A percentile compares a stretch with the other conserved stretches of the same genome.
phyloP scores from a whole-genome alignment of 1,140 invertebrate species.

The Lordiphosa clarofinis region DNA sequence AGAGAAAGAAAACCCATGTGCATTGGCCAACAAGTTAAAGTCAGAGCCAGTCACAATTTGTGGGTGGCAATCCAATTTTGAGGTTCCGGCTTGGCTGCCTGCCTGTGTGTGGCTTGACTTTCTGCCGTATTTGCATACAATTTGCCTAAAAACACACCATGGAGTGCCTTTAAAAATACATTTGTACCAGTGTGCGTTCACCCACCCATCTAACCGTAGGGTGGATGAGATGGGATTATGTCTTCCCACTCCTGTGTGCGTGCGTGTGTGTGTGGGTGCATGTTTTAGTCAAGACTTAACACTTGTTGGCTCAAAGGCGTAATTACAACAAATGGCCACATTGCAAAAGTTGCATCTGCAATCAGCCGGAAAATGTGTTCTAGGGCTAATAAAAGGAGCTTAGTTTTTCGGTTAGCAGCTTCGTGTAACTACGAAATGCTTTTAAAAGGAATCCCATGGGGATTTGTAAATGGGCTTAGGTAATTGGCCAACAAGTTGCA shows the following conservation, averaged over 20 bases:
- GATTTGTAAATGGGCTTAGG: constrained; percentile 38
- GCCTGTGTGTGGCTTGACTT: constrained; percentile 43
- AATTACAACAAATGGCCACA: constrained; percentile 72
- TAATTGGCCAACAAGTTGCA: constrained; percentile 25
- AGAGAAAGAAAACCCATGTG: constrained; percentile 4
- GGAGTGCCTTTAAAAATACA: constrained; percentile 76
- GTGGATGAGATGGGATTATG: constrained; percentile 14
- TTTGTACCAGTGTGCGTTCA: constrained; percentile 43
- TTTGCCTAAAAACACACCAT: constrained; percentile 74
- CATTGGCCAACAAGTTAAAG: constrained; percentile 11
- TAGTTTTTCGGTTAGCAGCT: constrained; percentile 28
- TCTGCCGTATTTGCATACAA: constrained; percentile 72
- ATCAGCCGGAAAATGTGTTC: constrained; percentile 59
- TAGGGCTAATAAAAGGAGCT: constrained; percentile 61
- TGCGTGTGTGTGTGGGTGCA: constrained; percentile 23
- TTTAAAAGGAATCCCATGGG: constrained; percentile 43
- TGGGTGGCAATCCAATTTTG: constrained; percentile 70
- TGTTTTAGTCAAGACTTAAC: constrained; percentile 42
- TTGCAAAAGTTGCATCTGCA: constrained; percentile 52
- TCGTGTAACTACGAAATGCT: constrained; percentile 59
- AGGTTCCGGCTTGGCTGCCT: constrained; percentile 37
- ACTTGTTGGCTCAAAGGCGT: constrained; percentile 75
- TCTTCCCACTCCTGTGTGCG: constrained; percentile 8
- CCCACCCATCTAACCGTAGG: neutral
- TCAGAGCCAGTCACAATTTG: constrained; percentile 40